Evolutionary conservation across 2,797 vertebrate genomes (phyloP).

Genomic region (Picus viridis): DNA sequence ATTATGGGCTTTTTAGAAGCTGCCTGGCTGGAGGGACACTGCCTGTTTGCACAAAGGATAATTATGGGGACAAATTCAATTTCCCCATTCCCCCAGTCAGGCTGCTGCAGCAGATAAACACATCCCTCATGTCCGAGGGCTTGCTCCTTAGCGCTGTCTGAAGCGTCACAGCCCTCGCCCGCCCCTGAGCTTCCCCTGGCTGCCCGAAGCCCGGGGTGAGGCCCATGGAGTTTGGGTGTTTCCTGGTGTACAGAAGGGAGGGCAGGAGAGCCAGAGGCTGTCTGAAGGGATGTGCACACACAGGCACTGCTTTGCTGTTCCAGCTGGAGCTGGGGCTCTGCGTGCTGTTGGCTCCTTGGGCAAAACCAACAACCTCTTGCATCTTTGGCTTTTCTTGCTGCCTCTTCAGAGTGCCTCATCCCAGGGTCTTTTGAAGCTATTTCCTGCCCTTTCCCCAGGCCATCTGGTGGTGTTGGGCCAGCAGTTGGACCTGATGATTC

Average conservation of each 20-base stretch:
- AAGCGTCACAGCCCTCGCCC: constrained; percentile 22
- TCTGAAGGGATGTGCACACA: accelerated
- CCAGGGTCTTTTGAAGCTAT: neutral
- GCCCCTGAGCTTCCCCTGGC: neutral
- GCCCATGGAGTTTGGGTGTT: neutral
- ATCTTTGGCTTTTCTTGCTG: neutral
- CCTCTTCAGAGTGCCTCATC: neutral
- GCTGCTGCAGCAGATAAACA: constrained; percentile 55
- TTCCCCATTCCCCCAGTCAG: constrained; percentile 6
- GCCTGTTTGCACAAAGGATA: constrained; percentile 63
- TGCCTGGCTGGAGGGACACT: constrained; percentile 62
- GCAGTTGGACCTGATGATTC: too few relatives aligned
- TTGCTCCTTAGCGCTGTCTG: neutral
- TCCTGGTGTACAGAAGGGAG: neutral
- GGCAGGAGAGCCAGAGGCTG: accelerated
- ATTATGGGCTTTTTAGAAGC: constrained; percentile 63
- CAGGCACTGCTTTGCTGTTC: neutral
- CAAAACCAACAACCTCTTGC: neutral
- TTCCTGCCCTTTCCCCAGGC: neutral
- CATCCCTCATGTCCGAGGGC: constrained; percentile 29
- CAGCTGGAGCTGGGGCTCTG: neutral
- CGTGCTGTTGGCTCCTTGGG: neutral
- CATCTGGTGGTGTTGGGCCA: neutral
- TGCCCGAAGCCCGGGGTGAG: neutral
- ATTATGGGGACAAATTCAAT: constrained; percentile 66